Base-by-base conservation (phyloP, 1,140 invertebrate genomes). In the Saccostrea cuccullata region DNA sequence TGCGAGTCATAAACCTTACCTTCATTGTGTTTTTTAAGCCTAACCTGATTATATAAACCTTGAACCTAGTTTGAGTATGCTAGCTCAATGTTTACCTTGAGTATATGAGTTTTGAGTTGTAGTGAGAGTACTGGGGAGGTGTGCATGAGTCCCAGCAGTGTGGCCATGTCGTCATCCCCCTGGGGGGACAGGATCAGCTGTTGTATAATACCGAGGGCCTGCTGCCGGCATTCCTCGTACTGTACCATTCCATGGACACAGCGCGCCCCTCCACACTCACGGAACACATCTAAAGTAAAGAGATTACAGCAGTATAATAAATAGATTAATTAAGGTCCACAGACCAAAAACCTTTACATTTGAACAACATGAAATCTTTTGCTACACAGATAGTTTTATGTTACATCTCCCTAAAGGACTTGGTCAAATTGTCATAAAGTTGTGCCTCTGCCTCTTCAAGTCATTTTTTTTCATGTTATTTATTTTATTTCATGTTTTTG, bases 91-190 rank as follows among this genome's bases (percentile, higher is more conserved):
- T n/a, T 73, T 92, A 97, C 97, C 95, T 98, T 98, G 23, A 99
- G 95, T 94, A 99, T 98, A 93, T 98, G 97, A 83, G 97, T 97
- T 95, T 99, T 99, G 11, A 99, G 96, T 88, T 97, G 96, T 47
- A 98, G 95, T 77, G 97, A 97, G 88, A 96, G 96, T 23, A 97
- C 95, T 70, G 97, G 96, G 23, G 98, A 97, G 13, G 97, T 97
- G 95, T 99, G 98, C 96, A 99, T 97, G 20, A 98, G 97, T 67
- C 97, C 97, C 5, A 99, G 96, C 60, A 99, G 95, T 70, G 98
- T 97, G 2, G 97, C 97, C 98, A 99, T 98, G 92, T 99, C 98
- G 92, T 99, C 98, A 92, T 99, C 98, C 30, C 98, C 98, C 4
- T 98, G 98, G 88, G 97, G 97, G 67, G 97, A 98, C 82, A 99